A percentile compares a stretch with the other conserved stretches of the same genome.
Conservation (phyloP, 2,797 vertebrate genomes). For the Synanceia verrucosa region DNA sequence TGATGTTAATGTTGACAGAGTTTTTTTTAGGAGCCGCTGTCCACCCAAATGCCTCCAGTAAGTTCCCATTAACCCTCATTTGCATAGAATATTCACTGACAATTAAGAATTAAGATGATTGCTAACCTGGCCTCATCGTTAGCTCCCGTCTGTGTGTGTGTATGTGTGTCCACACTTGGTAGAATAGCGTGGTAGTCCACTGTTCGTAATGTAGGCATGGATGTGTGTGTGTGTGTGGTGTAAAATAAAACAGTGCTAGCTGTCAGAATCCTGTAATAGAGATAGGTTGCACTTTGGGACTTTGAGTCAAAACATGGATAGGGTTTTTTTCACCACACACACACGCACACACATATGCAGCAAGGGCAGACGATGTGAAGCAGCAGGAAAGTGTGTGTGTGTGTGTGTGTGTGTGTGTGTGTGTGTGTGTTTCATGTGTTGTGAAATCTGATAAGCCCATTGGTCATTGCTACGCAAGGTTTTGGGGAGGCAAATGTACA, state of each 20-base stretch:
- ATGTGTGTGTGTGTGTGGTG: neutral
- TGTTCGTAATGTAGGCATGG: too few relatives aligned
- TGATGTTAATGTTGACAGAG: constrained; percentile 80
- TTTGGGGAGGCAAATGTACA: constrained; percentile 38
- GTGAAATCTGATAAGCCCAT: constrained; percentile 70
- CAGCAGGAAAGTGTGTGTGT: neutral
- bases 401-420: too few relatives aligned
- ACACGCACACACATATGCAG: neutral
- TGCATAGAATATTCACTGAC: constrained; percentile 78
- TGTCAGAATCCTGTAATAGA: constrained; percentile 10
- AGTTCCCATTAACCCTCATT: constrained; percentile 79
- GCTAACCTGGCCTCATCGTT: constrained; percentile 33
- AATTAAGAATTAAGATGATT: constrained; percentile 78
- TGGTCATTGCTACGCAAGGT: constrained; percentile 16
- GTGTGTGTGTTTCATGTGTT: constrained; percentile 39
- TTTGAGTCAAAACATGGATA: constrained; percentile 11
- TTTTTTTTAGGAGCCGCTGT: constrained; percentile 56
- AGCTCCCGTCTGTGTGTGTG: neutral
- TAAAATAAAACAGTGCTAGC: neutral
- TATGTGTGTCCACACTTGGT: too few relatives aligned
- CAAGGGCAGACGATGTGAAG: neutral
- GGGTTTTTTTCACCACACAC: neutral
- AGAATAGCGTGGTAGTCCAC: too few relatives aligned
- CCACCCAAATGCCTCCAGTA: constrained; percentile 69
- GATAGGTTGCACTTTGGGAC: constrained; percentile 10